A percentile compares a stretch with the other conserved stretches of the same genome.
These are phyloP conservation scores for Sinelater perroti DNA, from an alignment of 2,888 invertebrate species.

Conservation along the genomic window DNA sequence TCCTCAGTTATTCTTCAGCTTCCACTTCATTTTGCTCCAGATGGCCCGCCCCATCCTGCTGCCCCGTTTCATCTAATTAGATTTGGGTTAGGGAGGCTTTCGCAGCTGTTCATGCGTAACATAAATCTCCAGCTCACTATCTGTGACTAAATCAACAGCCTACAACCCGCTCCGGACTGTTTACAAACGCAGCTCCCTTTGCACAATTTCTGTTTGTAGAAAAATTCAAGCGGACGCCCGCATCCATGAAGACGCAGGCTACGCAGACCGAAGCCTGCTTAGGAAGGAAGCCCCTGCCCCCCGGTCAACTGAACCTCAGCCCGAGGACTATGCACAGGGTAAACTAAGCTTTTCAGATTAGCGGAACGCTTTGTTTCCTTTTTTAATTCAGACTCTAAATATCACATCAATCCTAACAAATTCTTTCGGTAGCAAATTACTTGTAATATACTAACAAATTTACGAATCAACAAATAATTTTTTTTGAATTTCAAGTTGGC, in stretches of 20 bases:
- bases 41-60: background rate
- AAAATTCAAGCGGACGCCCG: constrained; percentile 80
- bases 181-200: background rate
- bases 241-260: constrained; percentile 91
- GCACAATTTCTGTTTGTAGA: constrained; percentile 64
- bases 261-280: constrained; percentile 86
- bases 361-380: too few relatives aligned
- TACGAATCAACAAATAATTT: too few relatives aligned
- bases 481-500: too few relatives aligned
- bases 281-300: constrained; percentile 75
- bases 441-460: too few relatives aligned
- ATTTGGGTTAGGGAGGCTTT: constrained; percentile 6
- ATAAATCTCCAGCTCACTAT: constrained; percentile 9
- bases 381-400: too few relatives aligned
- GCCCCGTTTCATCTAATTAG: constrained; percentile 5
- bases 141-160: constrained; percentile 14
- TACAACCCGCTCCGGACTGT: background rate
- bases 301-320: constrained; percentile 76
- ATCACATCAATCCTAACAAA: too few relatives aligned
- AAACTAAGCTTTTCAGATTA: constrained; percentile 29
- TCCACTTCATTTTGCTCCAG: constrained; percentile 15
- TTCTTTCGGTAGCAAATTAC: too few relatives aligned
- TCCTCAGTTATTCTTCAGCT: constrained; percentile 8
- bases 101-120: constrained; percentile 14
- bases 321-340: constrained; percentile 84